phyloP scores from a whole-genome alignment of 2,113 vertebrate species.

The Siphamia tubifer region DNA sequence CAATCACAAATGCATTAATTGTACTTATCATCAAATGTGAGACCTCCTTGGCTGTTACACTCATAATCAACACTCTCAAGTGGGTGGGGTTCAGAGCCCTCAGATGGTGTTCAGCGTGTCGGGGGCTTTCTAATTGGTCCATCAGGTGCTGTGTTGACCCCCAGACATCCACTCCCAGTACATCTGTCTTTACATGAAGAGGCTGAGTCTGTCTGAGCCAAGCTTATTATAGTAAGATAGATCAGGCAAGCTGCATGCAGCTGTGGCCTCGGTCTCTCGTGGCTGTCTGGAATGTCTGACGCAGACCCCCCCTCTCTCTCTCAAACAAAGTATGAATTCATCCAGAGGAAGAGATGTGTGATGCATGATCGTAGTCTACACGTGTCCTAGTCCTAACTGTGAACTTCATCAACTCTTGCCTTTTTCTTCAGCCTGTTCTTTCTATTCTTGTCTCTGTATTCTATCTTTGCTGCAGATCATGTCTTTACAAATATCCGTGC shows the following conservation, averaged over 20 bases:
- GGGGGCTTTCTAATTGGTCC: conserved; percentile 63
- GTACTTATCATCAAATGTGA: background rate
- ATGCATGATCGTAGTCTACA: background rate
- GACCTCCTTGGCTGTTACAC: conserved; percentile 17
- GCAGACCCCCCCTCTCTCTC: conserved; percentile 4
- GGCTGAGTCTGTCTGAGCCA: conserved; percentile 43
- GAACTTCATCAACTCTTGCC: background rate
- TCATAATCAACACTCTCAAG: conserved; percentile 4
- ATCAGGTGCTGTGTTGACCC: conserved; percentile 48
- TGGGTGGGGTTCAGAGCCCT: conserved; percentile 27
- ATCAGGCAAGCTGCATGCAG: conserved; percentile 51
- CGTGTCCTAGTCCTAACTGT: background rate
- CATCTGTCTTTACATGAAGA: conserved; percentile 37
- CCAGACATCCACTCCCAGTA: conserved; percentile 3
- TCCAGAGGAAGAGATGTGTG: conserved; percentile 12
- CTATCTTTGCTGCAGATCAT: no score
- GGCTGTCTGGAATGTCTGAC: conserved; percentile 56
- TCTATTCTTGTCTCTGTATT: background rate
- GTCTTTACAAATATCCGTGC: background rate
- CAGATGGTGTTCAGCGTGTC: conserved; percentile 31
- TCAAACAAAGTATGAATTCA: conserved; percentile 42
- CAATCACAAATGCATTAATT: conserved; percentile 30
- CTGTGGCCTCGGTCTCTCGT: conserved; percentile 63
- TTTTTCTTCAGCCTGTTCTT: background rate
- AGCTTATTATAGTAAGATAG: conserved; percentile 51